Evolutionary conservation across 2,113 vertebrate genomes (phyloP).

Genomic region (Haemorhous mexicanus): DNA sequence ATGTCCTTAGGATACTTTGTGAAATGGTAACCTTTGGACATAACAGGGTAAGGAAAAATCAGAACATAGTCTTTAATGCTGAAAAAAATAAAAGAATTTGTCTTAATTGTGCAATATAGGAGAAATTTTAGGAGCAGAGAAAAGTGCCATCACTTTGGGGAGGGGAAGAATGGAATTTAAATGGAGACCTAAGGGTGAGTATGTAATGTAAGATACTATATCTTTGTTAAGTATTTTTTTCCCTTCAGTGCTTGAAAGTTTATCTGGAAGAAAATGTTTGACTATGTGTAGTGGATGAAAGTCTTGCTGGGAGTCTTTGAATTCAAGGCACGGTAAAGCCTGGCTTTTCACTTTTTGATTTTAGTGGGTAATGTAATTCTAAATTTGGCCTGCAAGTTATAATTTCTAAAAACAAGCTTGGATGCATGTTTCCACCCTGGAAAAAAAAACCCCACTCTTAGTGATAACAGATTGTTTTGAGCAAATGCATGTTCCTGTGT

Average conservation of each 20-base stretch:
- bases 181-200: not conserved
- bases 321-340: not conserved
- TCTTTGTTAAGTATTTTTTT: not conserved
- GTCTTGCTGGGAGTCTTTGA: not conserved
- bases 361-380: not conserved
- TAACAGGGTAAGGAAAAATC: not conserved
- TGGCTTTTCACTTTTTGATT: not conserved
- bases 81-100: not conserved
- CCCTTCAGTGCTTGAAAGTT: not conserved
- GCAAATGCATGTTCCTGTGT: not conserved
- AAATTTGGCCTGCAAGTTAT: not conserved
- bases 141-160: not conserved
- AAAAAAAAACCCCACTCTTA: not conserved
- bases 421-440: not conserved
- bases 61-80: not conserved
- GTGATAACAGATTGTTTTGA: not conserved
- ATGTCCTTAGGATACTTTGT: conserved; percentile 34
- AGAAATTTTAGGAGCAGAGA: conserved; percentile 14
- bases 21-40: conserved; percentile 48
- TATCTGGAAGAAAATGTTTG: not conserved
- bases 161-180: conserved; percentile 32
- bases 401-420: not conserved
- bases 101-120: not conserved
- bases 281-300: not conserved
- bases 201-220: not conserved